Percentiles rank a stretch among this genome's conserved stretches.
phyloP scores from a whole-genome alignment of 2,113 vertebrate genomes.

The Panthera leo region DNA sequence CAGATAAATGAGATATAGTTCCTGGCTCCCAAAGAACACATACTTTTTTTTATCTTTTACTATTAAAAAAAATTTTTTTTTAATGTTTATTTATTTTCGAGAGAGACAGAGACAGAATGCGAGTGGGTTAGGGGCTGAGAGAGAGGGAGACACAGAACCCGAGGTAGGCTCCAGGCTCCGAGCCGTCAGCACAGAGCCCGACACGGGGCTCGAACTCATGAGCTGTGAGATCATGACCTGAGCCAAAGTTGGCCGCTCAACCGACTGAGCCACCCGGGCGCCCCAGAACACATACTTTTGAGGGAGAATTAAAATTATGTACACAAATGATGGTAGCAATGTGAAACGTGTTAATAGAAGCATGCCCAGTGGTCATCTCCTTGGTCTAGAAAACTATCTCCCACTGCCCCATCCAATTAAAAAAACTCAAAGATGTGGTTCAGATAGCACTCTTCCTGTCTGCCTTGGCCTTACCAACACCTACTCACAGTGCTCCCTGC shows the following conservation, averaged over 20 bases:
- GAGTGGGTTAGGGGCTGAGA: too few species aligned
- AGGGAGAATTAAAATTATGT: not conserved
- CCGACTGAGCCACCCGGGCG: too few species aligned
- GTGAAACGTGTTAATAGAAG: not conserved
- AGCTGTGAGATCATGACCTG: too few species aligned
- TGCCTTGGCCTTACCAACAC: not conserved
- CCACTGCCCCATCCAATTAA: not conserved
- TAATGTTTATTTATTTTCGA: too few species aligned
- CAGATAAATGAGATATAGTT: not conserved
- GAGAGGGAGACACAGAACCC: too few species aligned
- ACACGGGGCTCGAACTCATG: too few species aligned
- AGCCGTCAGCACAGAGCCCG: too few species aligned
- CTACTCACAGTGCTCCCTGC: not conserved
- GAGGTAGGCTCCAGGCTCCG: too few species aligned
- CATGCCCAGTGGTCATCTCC: not conserved
- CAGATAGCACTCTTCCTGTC: not conserved
- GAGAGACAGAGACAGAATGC: too few species aligned
- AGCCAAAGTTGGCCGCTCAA: too few species aligned
- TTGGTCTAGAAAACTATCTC: not conserved
- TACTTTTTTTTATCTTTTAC: not conserved
- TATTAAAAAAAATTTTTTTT: too few species aligned
- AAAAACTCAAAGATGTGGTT: not conserved
- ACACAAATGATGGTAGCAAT: not conserved
- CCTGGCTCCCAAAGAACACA: not conserved
- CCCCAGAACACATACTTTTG: not conserved